A percentile compares a stretch with the other conserved stretches of the same genome.
These are phyloP conservation scores for Folsomia candida DNA, from an alignment of 2,888 invertebrate species.

Conservation along the genomic window DNA sequence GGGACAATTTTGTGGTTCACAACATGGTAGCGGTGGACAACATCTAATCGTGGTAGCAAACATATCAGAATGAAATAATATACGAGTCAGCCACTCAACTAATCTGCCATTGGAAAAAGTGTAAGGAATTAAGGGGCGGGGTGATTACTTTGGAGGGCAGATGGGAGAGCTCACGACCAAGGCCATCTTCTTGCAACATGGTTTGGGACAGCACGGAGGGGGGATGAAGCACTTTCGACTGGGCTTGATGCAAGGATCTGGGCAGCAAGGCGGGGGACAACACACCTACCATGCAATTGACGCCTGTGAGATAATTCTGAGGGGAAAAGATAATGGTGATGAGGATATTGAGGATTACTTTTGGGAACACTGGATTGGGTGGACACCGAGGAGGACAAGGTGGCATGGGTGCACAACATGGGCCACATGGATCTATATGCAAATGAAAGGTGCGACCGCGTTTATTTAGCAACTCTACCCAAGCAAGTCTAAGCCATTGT, in stretches of 20 bases:
- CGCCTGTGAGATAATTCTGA: no score
- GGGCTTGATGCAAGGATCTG: slow-evolving; percentile 47
- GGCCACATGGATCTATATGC: slow-evolving; percentile 35
- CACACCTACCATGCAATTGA: no score
- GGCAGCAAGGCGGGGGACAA: slow-evolving; percentile 18
- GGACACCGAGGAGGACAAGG: slow-evolving; percentile 44
- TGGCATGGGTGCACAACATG: slow-evolving; percentile 44
- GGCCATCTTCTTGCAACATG: slow-evolving; percentile 48
- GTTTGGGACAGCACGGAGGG: slow-evolving; percentile 40
- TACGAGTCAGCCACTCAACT: background rate
- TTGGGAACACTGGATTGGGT: slow-evolving; percentile 42
- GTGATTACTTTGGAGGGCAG: slow-evolving; percentile 41
- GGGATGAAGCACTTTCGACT: slow-evolving; percentile 42
- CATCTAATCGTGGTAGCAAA: slow-evolving; percentile 12
- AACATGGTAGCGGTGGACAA: slow-evolving; percentile 38
- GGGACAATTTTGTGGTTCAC: slow-evolving; percentile 34
- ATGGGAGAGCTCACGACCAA: slow-evolving; percentile 46
- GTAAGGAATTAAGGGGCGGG: no score
- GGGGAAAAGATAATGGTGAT: no score
- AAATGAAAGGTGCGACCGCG: no score
- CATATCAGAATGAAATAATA: background rate
- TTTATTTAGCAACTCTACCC: no score
- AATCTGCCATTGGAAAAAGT: no score
- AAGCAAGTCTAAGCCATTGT: no score
- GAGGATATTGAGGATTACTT: no score